Evolutionary conservation across 2,113 vertebrate genomes (phyloP), one percentile per base, ranked within the genome.

Genomic region (Saguinus midas): DNA sequence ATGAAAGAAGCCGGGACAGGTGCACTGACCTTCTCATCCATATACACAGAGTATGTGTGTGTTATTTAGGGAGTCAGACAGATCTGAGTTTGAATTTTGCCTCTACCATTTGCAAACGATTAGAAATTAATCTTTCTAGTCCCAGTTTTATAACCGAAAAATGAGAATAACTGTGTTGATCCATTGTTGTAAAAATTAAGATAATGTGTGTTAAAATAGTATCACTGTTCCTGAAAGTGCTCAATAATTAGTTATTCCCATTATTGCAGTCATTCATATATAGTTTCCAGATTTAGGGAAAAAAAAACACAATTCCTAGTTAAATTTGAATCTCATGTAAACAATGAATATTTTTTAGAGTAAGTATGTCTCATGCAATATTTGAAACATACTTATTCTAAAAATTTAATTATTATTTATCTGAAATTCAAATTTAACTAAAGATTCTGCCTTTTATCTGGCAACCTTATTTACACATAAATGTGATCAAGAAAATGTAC

Each of bases 251-350:
- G 52, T 18, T 76, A 66, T 81, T 73, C 17, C 40, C 79, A 7
- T 75, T 76, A 35, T 18, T 64, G 0, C 43, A 91, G 13, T 87
- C 37, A 85, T 57, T 84, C 52, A 48, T 48, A 32, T 52, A 21
- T 18, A 76, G n/a, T 92, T 80, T 96, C 43, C 61, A 87, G 48
- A 76, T 35, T 87, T 75, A 84, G 21, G 20, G 52, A 68, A 94
- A 89, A 43, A 70, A 5, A 25, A 64, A 29, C 0, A 52, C 61
- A 55, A 90, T 40, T 93, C 35, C 16, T 23, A 43, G 6, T n/a
- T 86, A 68, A 48, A 94, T 89, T n/a, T 96, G 48, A 85, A 85
- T 91, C 81, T 91, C 25, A 88, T 13, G 68, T 73, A 84, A 92
- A 88, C 43, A 86, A 72, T 50, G 35, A 85, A 40, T 75, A 66